These are phyloP conservation scores for Frankliniella intonsa DNA, from an alignment of 2,888 invertebrate genomes.

Conservation along the genomic window DNA sequence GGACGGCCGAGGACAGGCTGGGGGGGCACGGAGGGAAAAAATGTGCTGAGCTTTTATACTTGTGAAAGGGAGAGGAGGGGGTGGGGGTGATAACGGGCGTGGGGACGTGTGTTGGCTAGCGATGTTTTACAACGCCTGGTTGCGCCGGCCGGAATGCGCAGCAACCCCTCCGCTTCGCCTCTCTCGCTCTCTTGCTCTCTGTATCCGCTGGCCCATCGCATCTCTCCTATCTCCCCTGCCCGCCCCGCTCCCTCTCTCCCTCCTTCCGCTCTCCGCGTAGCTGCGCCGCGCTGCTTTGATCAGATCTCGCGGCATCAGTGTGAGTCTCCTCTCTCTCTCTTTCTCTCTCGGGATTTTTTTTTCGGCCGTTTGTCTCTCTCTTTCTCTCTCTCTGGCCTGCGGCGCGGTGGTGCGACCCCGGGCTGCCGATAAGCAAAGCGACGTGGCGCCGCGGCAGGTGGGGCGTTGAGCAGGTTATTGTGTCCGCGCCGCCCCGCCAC, in stretches of 20 bases:
- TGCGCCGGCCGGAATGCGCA: slow-evolving; percentile 5
- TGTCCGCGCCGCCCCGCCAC: too few species aligned
- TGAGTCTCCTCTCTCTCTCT: background rate
- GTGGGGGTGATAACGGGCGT: background rate
- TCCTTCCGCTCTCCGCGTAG: background rate
- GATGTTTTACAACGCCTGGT: slow-evolving; percentile 22
- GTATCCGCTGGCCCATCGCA: too few species aligned
- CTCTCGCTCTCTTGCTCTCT: background rate
- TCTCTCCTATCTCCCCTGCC: background rate
- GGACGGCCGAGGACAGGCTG: too few species aligned
- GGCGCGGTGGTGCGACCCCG: too few species aligned
- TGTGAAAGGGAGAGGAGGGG: background rate
- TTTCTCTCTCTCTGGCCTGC: background rate
- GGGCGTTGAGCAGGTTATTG: too few species aligned
- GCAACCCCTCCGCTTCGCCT: background rate
- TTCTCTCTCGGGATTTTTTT: background rate
- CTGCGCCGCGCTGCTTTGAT: too few species aligned
- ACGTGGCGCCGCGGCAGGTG: too few species aligned
- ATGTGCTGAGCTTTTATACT: slow-evolving; percentile 20
- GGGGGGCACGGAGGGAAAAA: background rate
- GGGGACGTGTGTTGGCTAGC: slow-evolving; percentile 11
- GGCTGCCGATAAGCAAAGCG: too few species aligned
- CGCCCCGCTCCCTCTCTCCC: background rate
- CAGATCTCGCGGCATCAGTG: background rate
- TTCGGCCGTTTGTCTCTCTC: background rate